phyloP scores from a whole-genome alignment of 2,113 vertebrate species.

The Tetrax tetrax region DNA sequence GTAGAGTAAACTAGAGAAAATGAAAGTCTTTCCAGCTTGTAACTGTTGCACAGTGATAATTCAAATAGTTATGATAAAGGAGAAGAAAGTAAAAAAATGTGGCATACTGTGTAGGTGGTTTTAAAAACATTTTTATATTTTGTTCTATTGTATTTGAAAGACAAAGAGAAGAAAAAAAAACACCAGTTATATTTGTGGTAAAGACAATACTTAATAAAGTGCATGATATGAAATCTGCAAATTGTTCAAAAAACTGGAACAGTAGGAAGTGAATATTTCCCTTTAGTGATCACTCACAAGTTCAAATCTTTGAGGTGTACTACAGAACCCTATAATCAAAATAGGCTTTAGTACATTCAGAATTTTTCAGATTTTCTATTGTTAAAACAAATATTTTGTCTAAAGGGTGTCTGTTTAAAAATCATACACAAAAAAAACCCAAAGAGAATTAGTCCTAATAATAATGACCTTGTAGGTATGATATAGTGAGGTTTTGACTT shows the following conservation, averaged over 20 bases:
- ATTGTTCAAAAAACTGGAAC: not conserved
- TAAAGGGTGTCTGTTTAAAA: rapidly evolving
- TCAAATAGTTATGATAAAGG: not conserved
- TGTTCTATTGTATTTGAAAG: not conserved
- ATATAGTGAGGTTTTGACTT: not conserved
- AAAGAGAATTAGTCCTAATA: not conserved
- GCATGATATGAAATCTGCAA: not conserved
- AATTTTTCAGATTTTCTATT: not conserved
- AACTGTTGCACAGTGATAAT: not conserved
- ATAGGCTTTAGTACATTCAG: not conserved
- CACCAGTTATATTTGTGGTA: not conserved
- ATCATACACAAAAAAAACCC: not conserved
- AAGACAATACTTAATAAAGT: not conserved
- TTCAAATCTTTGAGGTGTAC: not conserved
- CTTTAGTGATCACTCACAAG: not conserved
- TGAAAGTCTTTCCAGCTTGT: not conserved
- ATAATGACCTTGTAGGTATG: not conserved
- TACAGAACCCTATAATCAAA: not conserved
- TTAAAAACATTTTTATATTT: not conserved
- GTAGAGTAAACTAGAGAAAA: not conserved
- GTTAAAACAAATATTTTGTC: not conserved
- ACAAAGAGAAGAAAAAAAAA: not conserved
- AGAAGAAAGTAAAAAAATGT: not conserved
- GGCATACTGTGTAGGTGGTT: not conserved
- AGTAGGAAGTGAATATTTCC: not conserved